These are phyloP conservation scores for Sarcophaga rosellei DNA, from an alignment of 2,888 invertebrate genomes.

Conservation along the genomic window DNA sequence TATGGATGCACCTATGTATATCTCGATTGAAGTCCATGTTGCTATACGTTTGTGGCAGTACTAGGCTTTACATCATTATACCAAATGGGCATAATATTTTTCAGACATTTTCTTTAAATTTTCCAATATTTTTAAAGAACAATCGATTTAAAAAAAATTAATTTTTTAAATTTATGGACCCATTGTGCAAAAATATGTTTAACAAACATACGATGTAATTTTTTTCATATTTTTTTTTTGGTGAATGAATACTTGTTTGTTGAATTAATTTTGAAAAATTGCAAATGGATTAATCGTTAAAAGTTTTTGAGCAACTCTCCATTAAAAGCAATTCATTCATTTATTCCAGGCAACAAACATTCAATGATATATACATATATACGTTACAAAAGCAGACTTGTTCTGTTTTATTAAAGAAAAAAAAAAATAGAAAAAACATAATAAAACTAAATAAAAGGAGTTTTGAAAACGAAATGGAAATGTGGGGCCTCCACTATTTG, in stretches of 20 bases:
- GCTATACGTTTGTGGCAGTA: no score
- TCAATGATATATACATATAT: no score
- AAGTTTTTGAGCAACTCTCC: conserved; percentile 54
- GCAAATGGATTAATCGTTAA: conserved; percentile 66
- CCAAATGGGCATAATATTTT: no score
- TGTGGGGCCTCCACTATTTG: conserved; percentile 37
- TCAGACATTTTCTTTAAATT: no score
- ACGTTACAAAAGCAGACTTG: neutral
- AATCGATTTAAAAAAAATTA: no score
- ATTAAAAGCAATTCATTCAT: conserved; percentile 54
- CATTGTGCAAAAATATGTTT: conserved; percentile 28
- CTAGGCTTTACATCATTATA: no score
- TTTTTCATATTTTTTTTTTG: neutral
- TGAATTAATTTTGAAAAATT: conserved; percentile 68
- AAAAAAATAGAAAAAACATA: neutral
- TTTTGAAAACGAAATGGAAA: neutral
- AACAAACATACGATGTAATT: neutral
- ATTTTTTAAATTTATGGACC: neutral
- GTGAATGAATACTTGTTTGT: conserved; percentile 64
- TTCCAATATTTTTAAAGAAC: no score
- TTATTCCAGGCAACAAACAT: conserved; percentile 14
- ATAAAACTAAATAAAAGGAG: neutral
- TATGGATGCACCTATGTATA: no score
- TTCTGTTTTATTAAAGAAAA: neutral
- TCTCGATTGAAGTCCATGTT: no score